Conservation (phyloP, 2,113 vertebrate genomes). For the Caloenas nicobarica region DNA sequence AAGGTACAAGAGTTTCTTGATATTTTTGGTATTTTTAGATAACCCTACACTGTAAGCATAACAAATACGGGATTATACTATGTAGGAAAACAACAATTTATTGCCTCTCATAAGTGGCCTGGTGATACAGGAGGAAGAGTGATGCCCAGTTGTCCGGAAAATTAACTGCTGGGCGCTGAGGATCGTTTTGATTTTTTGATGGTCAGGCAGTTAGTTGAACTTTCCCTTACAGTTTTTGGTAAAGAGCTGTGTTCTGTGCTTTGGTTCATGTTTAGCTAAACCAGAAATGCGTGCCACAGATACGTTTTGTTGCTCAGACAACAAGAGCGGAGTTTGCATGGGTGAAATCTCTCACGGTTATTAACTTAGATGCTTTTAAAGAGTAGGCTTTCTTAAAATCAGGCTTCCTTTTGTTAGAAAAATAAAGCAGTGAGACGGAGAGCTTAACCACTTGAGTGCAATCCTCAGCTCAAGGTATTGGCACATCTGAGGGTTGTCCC, state of each 20-base stretch:
- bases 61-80: not conserved
- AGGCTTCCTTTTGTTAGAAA: not conserved
- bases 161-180: not conserved
- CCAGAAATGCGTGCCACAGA: not conserved
- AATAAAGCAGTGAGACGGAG: not conserved
- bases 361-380: not conserved
- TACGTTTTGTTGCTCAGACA: not conserved
- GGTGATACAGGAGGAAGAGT: not conserved
- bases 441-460: not conserved
- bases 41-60: not conserved
- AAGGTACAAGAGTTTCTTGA: not conserved
- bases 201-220: not conserved
- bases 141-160: not conserved
- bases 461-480: not conserved
- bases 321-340: not conserved
- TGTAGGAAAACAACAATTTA: not conserved
- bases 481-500: not conserved
- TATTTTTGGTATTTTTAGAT: not conserved
- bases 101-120: not conserved
- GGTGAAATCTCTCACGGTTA: not conserved
- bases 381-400: slow-evolving; percentile 2
- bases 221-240: not conserved
- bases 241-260: not conserved
- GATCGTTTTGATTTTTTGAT: not conserved
- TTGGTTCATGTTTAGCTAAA: not conserved